Evolutionary conservation across 2,113 vertebrate genomes (phyloP).

Genomic region (Pterophyllum scalare): DNA sequence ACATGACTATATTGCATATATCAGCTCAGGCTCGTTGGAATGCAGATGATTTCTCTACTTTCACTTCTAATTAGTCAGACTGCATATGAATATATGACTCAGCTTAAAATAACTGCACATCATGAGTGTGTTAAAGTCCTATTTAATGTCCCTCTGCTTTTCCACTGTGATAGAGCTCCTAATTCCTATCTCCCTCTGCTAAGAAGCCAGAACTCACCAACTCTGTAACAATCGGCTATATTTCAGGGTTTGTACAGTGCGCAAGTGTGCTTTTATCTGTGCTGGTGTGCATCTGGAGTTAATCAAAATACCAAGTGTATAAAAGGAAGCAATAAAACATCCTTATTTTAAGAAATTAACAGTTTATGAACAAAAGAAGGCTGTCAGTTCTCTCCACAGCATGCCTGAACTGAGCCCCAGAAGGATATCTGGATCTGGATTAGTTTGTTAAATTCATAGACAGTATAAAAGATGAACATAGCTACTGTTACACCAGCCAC

Average conservation of each 20-base stretch:
- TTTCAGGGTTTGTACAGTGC: not conserved
- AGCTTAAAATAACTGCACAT: slow-evolving; percentile 38
- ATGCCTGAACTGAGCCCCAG: not conserved
- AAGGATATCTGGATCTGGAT: not conserved
- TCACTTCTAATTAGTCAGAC: slow-evolving; percentile 51
- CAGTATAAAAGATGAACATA: not conserved
- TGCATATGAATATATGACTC: slow-evolving; percentile 45
- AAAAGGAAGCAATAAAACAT: not conserved
- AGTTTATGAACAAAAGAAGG: slow-evolving; percentile 14
- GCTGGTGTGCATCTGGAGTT: not conserved
- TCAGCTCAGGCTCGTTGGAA: slow-evolving; percentile 18
- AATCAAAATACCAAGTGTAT: slow-evolving; percentile 16
- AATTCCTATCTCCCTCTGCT: not conserved
- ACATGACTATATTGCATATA: slow-evolving; percentile 32
- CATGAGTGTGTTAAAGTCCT: slow-evolving; percentile 36
- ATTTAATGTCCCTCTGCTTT: slow-evolving; percentile 28
- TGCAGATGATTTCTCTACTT: slow-evolving; percentile 25
- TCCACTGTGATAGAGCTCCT: slow-evolving; percentile 3
- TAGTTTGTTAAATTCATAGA: not conserved
- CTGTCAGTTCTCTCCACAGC: not conserved
- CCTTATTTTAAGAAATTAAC: not conserved
- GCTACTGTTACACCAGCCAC: not conserved
- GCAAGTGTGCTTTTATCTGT: not conserved
- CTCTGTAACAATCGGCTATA: not conserved
- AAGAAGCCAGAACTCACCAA: slow-evolving; percentile 1